Base-by-base conservation (phyloP, 2,113 vertebrate genomes). In the Nasalis larvatus region DNA sequence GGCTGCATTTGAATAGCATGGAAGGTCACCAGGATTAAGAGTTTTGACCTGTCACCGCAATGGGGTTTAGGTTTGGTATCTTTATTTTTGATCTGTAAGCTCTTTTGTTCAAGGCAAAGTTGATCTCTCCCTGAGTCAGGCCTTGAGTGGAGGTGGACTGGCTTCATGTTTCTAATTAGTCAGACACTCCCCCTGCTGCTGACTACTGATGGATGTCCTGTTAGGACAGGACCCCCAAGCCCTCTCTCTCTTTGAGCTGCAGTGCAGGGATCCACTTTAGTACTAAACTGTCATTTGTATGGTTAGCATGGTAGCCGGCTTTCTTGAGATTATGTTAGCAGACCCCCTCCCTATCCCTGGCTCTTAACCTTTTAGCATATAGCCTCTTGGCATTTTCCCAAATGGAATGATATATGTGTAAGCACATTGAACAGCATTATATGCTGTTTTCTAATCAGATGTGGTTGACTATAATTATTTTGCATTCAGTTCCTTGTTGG, bases 21-120 rank as follows among this genome's bases (percentile, higher is more conserved):
- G 20, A 83, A 94, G 83, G 89, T 88, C 93, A 86, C 40, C 10
- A 23, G 63, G 87, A 78, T 97, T 91, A 89, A 89, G 85, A 49
- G 30, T 88, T 93, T 97, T 97, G 89, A 93, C 76, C 89, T 95
- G 76, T 89, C 89, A 87, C 25, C n/a, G 47, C 10, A 66, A 3
- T 58, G 52, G 88, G 8, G 8, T 40, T 96, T 96, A 6, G 3
- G 60, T 66, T 86, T 93, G 76, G 4, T 95, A 73, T 96, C 90
- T 96, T 84, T 95, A 76, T 68, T 93, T 94, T 86, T 90, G n/a
- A 83, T 95, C 35, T 84, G 17, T 83, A 40, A 94, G 45, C 47
- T 95, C 40, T 84, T 81, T 81, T 93, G 71, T 97, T 96, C 63
- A n/a, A 35, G 77, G 89, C 45, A 95, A 77, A 56, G 54, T 80